Conservation (phyloP, 2,888 invertebrate species). For the Anodontia alba region DNA sequence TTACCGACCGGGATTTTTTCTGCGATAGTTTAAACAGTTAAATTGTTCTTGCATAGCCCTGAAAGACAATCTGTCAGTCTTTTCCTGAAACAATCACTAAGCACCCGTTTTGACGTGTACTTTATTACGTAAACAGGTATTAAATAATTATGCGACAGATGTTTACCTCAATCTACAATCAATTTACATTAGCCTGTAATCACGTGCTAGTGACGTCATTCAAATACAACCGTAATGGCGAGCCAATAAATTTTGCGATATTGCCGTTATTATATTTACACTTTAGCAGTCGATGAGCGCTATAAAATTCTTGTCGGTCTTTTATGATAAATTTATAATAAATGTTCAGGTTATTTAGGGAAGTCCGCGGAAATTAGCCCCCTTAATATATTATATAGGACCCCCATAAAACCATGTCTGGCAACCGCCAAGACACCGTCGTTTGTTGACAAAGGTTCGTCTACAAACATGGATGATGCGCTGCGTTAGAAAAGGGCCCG, state of each 20-base stretch:
- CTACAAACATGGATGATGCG: conserved; percentile 40
- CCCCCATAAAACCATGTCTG: conserved; percentile 30
- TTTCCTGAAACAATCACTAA: no score
- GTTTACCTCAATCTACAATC: neutral
- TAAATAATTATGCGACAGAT: conserved; percentile 17
- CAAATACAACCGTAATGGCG: conserved; percentile 19
- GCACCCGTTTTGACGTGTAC: no score
- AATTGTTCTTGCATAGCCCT: no score
- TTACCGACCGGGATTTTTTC: no score
- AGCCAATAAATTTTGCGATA: conserved; percentile 39
- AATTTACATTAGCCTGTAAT: neutral
- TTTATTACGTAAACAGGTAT: no score
- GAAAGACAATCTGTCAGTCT: no score
- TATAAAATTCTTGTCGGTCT: conserved; percentile 48
- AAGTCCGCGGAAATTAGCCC: conserved; percentile 34
- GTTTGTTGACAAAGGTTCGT: conserved; percentile 34
- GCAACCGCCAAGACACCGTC: conserved; percentile 36
- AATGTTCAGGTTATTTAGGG: conserved; percentile 18
- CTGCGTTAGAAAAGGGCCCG: no score
- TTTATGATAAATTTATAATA: conserved; percentile 54
- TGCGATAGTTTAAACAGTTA: no score
- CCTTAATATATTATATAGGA: conserved; percentile 33
- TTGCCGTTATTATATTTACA: conserved; percentile 35
- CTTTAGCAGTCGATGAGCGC: conserved; percentile 44
- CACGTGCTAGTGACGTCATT: conserved; percentile 49